Evolutionary conservation across 2,113 vertebrate species (phyloP), one percentile per base, ranked within the genome.

Genomic region (Osmerus mordax): DNA sequence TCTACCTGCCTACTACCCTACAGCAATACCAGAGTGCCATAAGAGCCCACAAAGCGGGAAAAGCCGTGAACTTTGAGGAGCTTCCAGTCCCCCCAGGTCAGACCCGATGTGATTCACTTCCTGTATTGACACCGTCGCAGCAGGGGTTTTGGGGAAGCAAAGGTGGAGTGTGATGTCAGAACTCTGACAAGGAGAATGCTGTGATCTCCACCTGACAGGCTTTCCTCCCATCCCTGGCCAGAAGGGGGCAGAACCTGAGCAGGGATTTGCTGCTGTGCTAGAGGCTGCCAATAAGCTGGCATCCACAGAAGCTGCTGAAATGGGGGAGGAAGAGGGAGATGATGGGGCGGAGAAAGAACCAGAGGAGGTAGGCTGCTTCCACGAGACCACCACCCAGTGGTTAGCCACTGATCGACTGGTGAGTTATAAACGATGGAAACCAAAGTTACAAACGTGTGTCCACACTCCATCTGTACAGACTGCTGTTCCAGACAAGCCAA

Each of bases 21-120:
- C 89, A 99, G 97, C 97, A 99, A 97, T 98, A 99, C 87, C 95
- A 98, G 76, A 93, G 93, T 73, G 95, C 96, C 80, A 95, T 99
- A 75, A 92, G 93, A 73, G 75, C 95, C 23, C 93, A 96, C 81
- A 96, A 92, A 90, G 93, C 94, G 36, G 96, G 97, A 47, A 93
- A 90, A 85, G 82, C 91, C 11, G 93, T 97, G 32, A 91, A 95
- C 88, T 96, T 95, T 80, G 92, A 94, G 0, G 96, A 97, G 82
- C 88, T 99, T 19, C 97, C 97, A 8, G 91, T 94, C 76, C 97
- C 97, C 14, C 97, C 96, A 65, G 96, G 97, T 97, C 84, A 90
- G 92, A 80, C 9, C 12, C 25, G 29, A 7, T 62, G 51, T 12
- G 15, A 6, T 18, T 9, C 21, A 32, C 53, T 73, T 76, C 54